Evolutionary conservation across 2,113 vertebrate genomes (phyloP).

Genomic region (Cryptotis parvus): DNA sequence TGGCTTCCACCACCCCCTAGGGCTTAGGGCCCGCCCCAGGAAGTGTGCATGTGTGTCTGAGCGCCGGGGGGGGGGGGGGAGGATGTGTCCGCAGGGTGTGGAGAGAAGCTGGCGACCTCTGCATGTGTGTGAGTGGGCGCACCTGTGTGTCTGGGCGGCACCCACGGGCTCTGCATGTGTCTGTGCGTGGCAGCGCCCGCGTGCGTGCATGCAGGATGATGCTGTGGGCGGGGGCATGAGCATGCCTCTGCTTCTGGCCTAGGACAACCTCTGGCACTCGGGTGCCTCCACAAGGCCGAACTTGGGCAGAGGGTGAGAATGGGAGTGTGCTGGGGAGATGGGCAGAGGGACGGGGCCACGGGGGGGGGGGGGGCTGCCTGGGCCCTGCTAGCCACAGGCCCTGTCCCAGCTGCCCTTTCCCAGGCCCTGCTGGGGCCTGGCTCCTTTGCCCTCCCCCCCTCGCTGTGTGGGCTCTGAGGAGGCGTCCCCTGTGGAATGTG

Average conservation of each 20-base stretch:
- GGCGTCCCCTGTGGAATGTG: slow-evolving; percentile 81
- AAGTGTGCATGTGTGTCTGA: not conserved
- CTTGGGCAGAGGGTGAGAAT: not conserved
- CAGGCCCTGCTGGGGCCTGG: slow-evolving; percentile 75
- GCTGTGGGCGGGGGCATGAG: not conserved
- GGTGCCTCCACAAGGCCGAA: not conserved
- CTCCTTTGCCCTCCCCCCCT: slow-evolving; percentile 60
- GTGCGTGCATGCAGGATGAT: not conserved
- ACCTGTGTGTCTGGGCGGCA: not conserved
- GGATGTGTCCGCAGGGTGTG: not conserved
- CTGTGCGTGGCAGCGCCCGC: not conserved
- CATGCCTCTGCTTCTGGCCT: not conserved
- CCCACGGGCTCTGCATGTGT: not conserved
- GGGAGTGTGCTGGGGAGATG: not conserved
- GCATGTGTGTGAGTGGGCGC: not conserved
- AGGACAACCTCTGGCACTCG: not conserved
- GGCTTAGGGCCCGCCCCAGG: not conserved
- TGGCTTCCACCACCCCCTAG: not conserved
- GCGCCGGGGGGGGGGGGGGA: not conserved
- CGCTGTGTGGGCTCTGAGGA: slow-evolving; percentile 71
- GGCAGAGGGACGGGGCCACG: not conserved
- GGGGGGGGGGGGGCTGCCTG: not conserved
- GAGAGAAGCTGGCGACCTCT: not conserved
- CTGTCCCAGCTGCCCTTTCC: slow-evolving; percentile 77
- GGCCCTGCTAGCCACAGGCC: not conserved